Percentiles rank a stretch among this genome's conserved stretches.
Evolutionary conservation across 2,113 vertebrate species (phyloP).

Genomic region (Perca flavescens): DNA sequence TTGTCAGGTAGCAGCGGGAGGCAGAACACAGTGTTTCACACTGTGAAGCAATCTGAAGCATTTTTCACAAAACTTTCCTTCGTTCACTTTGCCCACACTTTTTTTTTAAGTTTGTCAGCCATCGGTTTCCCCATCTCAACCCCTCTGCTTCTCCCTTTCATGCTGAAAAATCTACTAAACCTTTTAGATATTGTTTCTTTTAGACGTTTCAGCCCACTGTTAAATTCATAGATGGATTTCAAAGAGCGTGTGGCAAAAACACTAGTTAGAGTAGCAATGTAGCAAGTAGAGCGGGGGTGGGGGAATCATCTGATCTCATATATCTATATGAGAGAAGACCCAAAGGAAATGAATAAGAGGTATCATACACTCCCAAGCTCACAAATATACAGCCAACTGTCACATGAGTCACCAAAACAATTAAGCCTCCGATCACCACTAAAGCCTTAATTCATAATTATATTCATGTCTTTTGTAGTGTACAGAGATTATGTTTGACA

Average conservation of each 20-base stretch:
- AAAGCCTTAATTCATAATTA: constrained; percentile 36
- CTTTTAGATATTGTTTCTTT: constrained; percentile 7
- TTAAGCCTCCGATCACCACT: constrained; percentile 4
- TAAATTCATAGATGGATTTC: constrained; percentile 9
- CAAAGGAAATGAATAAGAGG: neutral
- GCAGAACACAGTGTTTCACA: neutral
- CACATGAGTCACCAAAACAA: constrained; percentile 14
- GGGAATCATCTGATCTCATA: neutral
- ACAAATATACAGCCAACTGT: neutral
- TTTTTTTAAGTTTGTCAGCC: neutral
- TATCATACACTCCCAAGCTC: neutral
- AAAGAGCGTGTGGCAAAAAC: constrained; percentile 8
- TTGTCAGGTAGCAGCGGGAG: constrained; percentile 25
- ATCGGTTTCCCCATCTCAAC: neutral
- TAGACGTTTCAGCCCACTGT: constrained; percentile 16
- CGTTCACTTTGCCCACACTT: neutral
- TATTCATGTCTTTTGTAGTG: constrained; percentile 12
- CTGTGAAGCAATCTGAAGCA: neutral
- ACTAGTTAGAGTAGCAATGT: neutral
- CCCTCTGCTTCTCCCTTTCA: constrained; percentile 22
- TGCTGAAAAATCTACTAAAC: neutral
- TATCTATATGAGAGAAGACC: constrained; percentile 1
- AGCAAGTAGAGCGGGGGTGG: neutral
- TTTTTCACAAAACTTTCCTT: constrained; percentile 13
- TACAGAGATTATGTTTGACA: constrained; percentile 44